Conservation (phyloP, 2,113 vertebrate genomes). For the Podarcis raffonei region DNA sequence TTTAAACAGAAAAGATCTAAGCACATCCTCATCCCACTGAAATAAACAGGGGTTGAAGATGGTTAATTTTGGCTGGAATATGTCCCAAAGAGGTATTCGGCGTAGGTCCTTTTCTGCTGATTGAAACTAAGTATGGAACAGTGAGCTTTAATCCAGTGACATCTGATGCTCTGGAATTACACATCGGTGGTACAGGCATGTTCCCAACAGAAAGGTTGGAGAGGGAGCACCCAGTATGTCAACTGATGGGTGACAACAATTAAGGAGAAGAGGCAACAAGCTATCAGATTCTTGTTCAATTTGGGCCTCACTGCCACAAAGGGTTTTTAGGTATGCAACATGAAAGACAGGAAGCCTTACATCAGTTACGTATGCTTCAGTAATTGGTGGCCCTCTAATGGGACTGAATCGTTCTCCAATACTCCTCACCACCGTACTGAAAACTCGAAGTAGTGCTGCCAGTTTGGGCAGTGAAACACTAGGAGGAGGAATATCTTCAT, state of each 20-base stretch:
- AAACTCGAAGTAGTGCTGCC: constrained; percentile 93
- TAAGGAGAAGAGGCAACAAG: background rate
- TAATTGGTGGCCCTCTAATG: constrained; percentile 92
- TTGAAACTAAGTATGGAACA: background rate
- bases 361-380: constrained; percentile 92
- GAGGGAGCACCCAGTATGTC: background rate
- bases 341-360: constrained; percentile 74
- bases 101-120: background rate
- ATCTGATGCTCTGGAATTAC: background rate
- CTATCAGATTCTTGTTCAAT: background rate
- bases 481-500: constrained; percentile 96
- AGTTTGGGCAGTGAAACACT: constrained; percentile 95
- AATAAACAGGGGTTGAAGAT: background rate
- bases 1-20: background rate
- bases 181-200: background rate
- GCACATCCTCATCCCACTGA: background rate
- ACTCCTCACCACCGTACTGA: constrained; percentile 97
- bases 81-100: background rate
- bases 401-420: constrained; percentile 96
- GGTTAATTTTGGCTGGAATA: background rate
- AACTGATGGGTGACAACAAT: background rate
- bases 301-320: background rate
- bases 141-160: background rate
- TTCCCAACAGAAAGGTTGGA: background rate
- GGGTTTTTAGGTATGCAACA: background rate